These are phyloP conservation scores for Acrocephalus kingi DNA, from an alignment of 2,113 vertebrate species.

Conservation along the genomic window DNA sequence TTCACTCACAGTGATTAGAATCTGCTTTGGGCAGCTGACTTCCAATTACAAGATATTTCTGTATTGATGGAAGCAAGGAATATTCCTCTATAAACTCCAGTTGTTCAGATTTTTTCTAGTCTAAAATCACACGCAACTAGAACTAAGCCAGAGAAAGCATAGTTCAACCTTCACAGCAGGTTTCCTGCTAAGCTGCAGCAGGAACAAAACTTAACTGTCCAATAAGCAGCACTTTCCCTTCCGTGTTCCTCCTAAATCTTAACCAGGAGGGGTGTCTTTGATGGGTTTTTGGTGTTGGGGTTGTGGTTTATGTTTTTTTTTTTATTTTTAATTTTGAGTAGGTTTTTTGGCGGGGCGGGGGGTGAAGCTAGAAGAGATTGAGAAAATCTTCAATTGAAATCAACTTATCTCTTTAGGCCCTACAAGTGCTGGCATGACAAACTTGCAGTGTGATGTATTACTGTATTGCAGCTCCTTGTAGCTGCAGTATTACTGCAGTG, in stretches of 20 bases:
- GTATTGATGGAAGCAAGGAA: background rate
- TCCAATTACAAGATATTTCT: background rate
- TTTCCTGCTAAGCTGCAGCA: background rate
- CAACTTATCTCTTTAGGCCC: background rate
- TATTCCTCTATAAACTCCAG: background rate
- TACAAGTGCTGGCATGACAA: background rate
- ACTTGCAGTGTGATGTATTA: background rate
- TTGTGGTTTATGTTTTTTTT: too few species aligned
- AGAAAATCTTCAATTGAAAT: background rate
- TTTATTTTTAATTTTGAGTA: background rate
- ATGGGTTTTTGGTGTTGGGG: background rate
- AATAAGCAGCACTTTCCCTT: background rate
- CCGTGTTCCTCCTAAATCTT: background rate
- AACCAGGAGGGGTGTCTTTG: background rate
- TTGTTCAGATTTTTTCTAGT: background rate
- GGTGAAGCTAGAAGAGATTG: background rate
- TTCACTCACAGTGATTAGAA: background rate
- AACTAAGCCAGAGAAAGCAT: background rate
- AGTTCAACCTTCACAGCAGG: background rate
- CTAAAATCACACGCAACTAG: background rate
- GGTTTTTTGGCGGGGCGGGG: fast-evolving
- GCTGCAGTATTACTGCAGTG: background rate
- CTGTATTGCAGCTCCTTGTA: background rate
- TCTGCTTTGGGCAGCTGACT: background rate
- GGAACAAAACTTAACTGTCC: background rate